Evolutionary conservation across 2,797 vertebrate species (phyloP), one percentile per base, ranked within the genome.

Genomic region (Tolypeutes matacus): DNA sequence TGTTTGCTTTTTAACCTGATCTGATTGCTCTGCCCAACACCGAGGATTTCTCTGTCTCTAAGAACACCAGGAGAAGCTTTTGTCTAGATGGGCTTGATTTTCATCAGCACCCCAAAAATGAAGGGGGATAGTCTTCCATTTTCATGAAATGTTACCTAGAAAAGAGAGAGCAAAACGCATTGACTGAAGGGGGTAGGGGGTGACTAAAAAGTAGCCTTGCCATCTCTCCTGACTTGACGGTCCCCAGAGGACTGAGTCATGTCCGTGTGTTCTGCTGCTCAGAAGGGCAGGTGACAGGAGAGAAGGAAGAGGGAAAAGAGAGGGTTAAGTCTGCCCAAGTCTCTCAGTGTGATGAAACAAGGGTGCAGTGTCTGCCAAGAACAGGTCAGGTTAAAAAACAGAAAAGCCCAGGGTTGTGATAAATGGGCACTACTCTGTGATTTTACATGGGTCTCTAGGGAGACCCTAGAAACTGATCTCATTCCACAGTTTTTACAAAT

Each of bases 341-440:
- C 58, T 67, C 36, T 89, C 65, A 11, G 0, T 12, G 34, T 62
- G 81, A 76, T 70, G 94, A 93, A 65, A 89, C 69, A 58, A 39
- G 51, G 56, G 20, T 21, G 8, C 82, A 72, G 51, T 49, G 60
- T 67, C 95, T 92, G 96, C 95, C 95, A 96, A 93, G 80, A 84
- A 75, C 53, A 86, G 89, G 93, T 83, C 91, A 80, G 62, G 60
- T 58, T 95, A 83, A 93, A 53, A 93, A 97, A 93, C 93, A 85
- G 96, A 96, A 93, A 90, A 73, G 60, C 90, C 91, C 56, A 46
- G 90, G 88, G 67, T 65, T 31, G 77, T 85, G 78, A 96, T 93
- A 89, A 91, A 94, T 51, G 86, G 82, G 73, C 69, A 17, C 85
- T 90, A 85, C 62, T 87, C 88, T 92, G n/a, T 87, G 20, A 56